phyloP scores from a whole-genome alignment of 1,140 invertebrate species.

The Littorina saxatilis region DNA sequence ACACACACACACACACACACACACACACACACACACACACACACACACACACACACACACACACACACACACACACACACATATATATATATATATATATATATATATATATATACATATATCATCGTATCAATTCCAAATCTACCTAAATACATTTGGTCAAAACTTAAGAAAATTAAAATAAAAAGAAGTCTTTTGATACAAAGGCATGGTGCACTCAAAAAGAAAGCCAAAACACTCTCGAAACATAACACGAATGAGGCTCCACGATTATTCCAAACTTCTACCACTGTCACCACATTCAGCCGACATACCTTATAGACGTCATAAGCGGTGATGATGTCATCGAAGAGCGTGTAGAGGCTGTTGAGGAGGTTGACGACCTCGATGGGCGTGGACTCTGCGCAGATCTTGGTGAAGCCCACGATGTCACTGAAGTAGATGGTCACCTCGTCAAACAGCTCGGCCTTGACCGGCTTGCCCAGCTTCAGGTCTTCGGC shows the following conservation, averaged over 20 bases:
- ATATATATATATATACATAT: constrained; percentile 11
- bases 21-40: too few species aligned
- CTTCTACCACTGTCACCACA: too few species aligned
- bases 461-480: constrained; percentile 90
- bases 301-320: constrained; percentile 79
- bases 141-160: too few species aligned
- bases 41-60: not conserved
- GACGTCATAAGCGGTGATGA: constrained; percentile 72
- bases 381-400: constrained; percentile 88
- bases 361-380: constrained; percentile 71
- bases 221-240: too few species aligned
- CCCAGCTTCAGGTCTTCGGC: constrained; percentile 92
- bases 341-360: constrained; percentile 72
- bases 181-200: too few species aligned
- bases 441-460: constrained; percentile 86
- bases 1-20: too few species aligned
- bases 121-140: too few species aligned
- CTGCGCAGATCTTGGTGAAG: constrained; percentile 86
- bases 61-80: constrained; percentile 16
- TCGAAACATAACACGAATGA: too few species aligned
- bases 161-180: too few species aligned
- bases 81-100: constrained; percentile 6
- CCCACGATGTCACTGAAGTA: constrained; percentile 90
- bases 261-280: too few species aligned
- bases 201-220: too few species aligned